Evolutionary conservation across 2,888 invertebrate genomes (phyloP).

Genomic region (Brachyopa scutellaris): DNA sequence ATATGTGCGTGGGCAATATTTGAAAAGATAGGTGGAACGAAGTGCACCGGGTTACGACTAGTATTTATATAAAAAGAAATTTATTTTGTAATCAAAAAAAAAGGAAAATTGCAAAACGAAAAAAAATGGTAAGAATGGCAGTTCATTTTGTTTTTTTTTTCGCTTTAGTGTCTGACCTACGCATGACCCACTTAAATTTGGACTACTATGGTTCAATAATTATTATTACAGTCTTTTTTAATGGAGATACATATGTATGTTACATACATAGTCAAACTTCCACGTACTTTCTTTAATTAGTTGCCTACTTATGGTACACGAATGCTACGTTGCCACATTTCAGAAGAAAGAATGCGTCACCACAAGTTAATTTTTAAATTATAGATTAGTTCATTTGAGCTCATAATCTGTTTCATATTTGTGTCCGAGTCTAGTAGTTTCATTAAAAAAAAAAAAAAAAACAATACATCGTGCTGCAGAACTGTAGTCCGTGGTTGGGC

Average conservation of each 20-base stretch:
- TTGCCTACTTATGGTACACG: not conserved
- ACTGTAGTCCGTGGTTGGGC: no score
- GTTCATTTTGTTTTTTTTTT: not conserved
- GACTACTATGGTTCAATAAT: constrained; percentile 1
- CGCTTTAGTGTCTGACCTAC: not conserved
- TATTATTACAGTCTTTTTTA: not conserved
- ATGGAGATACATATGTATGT: no score
- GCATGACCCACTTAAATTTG: not conserved
- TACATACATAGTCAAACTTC: not conserved
- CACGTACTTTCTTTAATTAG: not conserved
- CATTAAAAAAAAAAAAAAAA: no score
- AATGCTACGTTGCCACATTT: constrained; percentile 6
- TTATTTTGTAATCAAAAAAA: no score
- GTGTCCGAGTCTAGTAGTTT: no score
- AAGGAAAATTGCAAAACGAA: not conserved
- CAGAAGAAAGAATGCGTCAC: not conserved
- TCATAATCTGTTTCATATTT: no score
- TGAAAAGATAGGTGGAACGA: no score
- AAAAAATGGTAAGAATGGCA: not conserved
- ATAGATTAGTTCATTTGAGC: no score
- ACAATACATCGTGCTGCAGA: no score
- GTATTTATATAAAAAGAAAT: no score
- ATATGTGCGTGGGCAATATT: no score
- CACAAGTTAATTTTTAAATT: not conserved
- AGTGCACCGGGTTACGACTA: no score